Evolutionary conservation across 1,140 invertebrate species (phyloP).

Genomic region (Scaptomyza graminum): DNA sequence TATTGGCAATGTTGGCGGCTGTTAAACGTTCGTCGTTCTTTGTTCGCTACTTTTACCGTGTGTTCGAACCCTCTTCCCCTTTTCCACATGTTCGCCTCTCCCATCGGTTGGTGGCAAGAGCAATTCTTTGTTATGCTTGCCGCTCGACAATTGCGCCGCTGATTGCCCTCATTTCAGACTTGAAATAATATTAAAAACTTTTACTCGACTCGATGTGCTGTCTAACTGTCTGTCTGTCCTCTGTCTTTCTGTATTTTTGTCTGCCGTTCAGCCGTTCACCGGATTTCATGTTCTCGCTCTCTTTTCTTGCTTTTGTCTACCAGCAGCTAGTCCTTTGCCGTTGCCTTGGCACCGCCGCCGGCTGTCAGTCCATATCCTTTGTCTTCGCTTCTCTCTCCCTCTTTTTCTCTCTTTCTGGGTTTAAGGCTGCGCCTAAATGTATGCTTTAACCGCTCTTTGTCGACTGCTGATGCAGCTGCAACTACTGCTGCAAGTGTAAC

Average conservation of each 20-base stretch:
- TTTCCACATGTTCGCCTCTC: neutral
- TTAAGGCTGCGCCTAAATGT: conserved; percentile 37
- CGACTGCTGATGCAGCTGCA: conserved; percentile 32
- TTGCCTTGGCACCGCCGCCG: conserved; percentile 1
- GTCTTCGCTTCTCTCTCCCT: conserved; percentile 12
- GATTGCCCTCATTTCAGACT: conserved; percentile 81
- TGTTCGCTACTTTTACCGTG: conserved; percentile 23
- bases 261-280: conserved; percentile 13
- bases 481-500: conserved; percentile 5
- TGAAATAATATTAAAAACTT: conserved; percentile 83
- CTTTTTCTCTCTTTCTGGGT: neutral
- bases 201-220: conserved; percentile 55
- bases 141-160: conserved; percentile 78
- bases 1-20: conserved; percentile 51
- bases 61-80: conserved; percentile 20
- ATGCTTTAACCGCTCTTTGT: conserved; percentile 33
- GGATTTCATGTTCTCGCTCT: conserved; percentile 42
- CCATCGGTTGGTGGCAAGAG: conserved; percentile 44
- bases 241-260: conserved; percentile 1
- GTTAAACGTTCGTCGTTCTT: conserved; percentile 46
- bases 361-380: conserved; percentile 31
- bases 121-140: conserved; percentile 76
- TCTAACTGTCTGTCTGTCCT: conserved; percentile 15
- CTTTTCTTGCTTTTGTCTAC: conserved; percentile 40
- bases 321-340: conserved; percentile 15